Percentiles rank a stretch among this genome's conserved stretches.
Evolutionary conservation across 2,797 vertebrate species (phyloP).

Genomic region (Aldrovandia affinis): DNA sequence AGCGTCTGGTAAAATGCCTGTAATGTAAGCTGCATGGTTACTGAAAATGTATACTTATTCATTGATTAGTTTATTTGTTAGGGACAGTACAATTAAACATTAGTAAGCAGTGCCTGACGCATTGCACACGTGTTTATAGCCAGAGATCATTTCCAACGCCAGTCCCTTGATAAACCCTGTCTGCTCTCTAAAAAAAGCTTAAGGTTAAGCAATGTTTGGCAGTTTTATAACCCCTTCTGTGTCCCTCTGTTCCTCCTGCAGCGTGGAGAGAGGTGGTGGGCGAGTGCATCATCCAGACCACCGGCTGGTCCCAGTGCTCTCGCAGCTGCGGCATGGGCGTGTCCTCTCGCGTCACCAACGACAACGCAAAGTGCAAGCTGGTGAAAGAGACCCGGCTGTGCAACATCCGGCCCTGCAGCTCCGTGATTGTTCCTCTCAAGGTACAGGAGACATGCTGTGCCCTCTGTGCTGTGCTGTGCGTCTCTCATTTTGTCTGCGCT

Average conservation of each 20-base stretch:
- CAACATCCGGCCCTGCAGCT: conserved; percentile 78
- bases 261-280: conserved; percentile 68
- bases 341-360: conserved; percentile 79
- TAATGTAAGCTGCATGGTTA: too few species aligned
- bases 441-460: conserved; percentile 46
- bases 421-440: conserved; percentile 74
- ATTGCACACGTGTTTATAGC: too few species aligned
- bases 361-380: conserved; percentile 79
- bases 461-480: not conserved
- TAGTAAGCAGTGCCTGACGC: too few species aligned
- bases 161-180: too few species aligned
- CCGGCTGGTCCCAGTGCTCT: conserved; percentile 82
- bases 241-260: conserved; percentile 38
- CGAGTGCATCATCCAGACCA: conserved; percentile 77
- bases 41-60: too few species aligned
- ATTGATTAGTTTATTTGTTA: too few species aligned
- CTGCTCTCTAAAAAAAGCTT: too few species aligned
- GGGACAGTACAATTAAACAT: too few species aligned
- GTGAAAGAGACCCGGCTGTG: conserved; percentile 81
- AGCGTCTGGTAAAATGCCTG: too few species aligned
- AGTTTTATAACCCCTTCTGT: not conserved
- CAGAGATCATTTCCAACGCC: too few species aligned
- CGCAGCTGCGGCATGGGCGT: conserved; percentile 82
- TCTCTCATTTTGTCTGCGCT: not conserved
- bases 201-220: too few species aligned